Evolutionary conservation across 1,140 invertebrate species (phyloP).

Genomic region (Drosophila prosaltans): DNA sequence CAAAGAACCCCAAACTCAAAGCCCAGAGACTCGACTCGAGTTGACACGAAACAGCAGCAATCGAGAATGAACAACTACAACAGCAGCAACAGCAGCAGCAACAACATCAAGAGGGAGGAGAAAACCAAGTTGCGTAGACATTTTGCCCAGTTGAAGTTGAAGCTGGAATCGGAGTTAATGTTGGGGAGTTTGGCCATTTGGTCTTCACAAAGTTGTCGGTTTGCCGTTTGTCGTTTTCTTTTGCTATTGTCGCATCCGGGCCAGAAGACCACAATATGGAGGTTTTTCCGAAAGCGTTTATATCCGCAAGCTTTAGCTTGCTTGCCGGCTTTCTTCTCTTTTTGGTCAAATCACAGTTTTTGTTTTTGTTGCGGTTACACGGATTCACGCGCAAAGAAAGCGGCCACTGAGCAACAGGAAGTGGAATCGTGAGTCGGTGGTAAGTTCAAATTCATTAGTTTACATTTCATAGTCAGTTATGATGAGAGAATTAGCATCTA

Average conservation of each 20-base stretch:
- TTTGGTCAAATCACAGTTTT: slow-evolving; percentile 77
- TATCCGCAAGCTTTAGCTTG: slow-evolving; percentile 76
- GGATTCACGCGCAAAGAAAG: slow-evolving; percentile 80
- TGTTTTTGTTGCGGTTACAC: slow-evolving; percentile 65
- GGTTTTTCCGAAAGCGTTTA: slow-evolving; percentile 66
- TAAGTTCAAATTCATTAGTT: slow-evolving; percentile 65
- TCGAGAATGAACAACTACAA: slow-evolving; percentile 31
- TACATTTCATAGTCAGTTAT: slow-evolving; percentile 49
- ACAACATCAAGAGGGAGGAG: slow-evolving; percentile 2
- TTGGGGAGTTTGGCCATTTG: slow-evolving; percentile 65
- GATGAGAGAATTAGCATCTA: slow-evolving; percentile 75
- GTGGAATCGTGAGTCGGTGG: slow-evolving; percentile 51
- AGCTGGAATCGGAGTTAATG: not conserved
- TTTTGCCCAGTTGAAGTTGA: slow-evolving; percentile 57
- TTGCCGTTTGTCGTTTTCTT: slow-evolving; percentile 19
- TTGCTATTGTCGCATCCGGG: slow-evolving; percentile 68
- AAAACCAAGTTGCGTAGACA: slow-evolving; percentile 69
- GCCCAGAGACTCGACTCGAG: slow-evolving; percentile 43
- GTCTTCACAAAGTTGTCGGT: slow-evolving; percentile 42
- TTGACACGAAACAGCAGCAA: slow-evolving; percentile 71
- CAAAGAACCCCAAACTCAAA: slow-evolving; percentile 39
- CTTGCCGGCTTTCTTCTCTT: slow-evolving; percentile 67
- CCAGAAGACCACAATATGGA: slow-evolving; percentile 68
- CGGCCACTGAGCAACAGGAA: slow-evolving; percentile 70
- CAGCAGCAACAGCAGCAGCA: slow-evolving; percentile 35